Conservation (phyloP, 2,797 vertebrate genomes). For the Caiman crocodilus region DNA sequence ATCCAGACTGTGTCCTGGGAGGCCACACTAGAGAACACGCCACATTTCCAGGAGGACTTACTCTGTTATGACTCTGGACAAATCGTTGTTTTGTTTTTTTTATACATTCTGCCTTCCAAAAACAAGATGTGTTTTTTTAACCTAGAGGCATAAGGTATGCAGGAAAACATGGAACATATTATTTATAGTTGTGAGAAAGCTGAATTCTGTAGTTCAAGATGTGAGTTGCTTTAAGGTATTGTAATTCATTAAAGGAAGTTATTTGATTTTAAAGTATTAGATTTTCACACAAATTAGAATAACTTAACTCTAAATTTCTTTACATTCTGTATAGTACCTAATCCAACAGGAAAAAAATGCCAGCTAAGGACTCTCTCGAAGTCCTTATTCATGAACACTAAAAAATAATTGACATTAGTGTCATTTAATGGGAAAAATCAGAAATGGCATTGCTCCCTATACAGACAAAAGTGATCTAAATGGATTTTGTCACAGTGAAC, state of each 20-base stretch:
- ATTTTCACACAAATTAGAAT: conserved; percentile 20
- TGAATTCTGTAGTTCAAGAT: neutral
- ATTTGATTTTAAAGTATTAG: neutral
- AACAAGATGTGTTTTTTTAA: too few species aligned
- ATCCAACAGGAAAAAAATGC: neutral
- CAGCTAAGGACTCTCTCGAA: neutral
- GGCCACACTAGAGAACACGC: too few species aligned
- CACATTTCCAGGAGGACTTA: too few species aligned
- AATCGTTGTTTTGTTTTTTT: too few species aligned
- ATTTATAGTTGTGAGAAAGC: neutral
- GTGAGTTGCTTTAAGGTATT: neutral
- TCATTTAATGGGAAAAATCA: conserved; percentile 10
- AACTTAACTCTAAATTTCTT: neutral
- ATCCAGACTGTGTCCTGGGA: too few species aligned
- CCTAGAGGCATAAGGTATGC: too few species aligned
- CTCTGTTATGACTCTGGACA: too few species aligned
- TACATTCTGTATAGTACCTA: neutral
- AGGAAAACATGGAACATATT: too few species aligned
- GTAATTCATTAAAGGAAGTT: neutral
- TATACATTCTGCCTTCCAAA: too few species aligned
- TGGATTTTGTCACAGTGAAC: conserved; percentile 14
- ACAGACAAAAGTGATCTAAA: conserved; percentile 2
- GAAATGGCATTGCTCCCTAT: conserved; percentile 18
- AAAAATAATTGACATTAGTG: conserved; percentile 17
- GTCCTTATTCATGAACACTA: neutral